Evolutionary conservation across 2,113 vertebrate species (phyloP).

Genomic region (Haliaeetus leucogaster): DNA sequence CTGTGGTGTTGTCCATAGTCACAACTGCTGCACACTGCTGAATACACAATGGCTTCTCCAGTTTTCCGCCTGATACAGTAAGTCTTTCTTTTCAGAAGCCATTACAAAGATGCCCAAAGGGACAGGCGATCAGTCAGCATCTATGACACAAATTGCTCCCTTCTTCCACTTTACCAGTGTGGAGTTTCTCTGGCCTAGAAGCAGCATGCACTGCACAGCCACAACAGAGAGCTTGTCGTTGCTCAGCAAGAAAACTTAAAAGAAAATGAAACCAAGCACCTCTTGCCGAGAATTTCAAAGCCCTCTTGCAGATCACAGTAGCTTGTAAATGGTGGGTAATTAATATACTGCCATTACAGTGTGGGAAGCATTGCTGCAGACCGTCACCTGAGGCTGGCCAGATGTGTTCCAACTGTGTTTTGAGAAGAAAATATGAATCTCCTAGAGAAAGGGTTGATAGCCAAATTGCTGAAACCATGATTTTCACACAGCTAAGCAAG

Average conservation of each 20-base stretch:
- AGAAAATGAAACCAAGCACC: constrained; percentile 10
- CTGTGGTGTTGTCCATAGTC: neutral
- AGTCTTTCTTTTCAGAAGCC: constrained; percentile 20
- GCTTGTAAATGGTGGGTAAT: neutral
- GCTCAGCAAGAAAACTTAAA: constrained; percentile 6
- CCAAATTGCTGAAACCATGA: neutral
- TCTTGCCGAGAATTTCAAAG: constrained; percentile 22
- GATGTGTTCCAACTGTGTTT: neutral
- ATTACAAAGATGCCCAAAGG: constrained; percentile 18
- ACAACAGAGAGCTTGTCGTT: neutral
- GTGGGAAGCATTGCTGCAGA: neutral
- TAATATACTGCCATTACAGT: neutral
- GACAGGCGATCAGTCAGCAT: neutral
- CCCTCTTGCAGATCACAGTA: neutral
- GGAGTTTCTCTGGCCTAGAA: neutral
- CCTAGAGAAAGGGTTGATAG: neutral
- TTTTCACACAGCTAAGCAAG: constrained; percentile 8
- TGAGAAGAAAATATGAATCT: neutral
- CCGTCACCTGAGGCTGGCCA: neutral
- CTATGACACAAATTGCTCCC: neutral
- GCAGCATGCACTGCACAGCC: neutral
- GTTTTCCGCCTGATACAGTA: constrained; percentile 4
- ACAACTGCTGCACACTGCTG: neutral
- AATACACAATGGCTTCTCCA: constrained; percentile 52
- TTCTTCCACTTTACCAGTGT: neutral